These are phyloP conservation scores for Pleuronectes platessa DNA, from an alignment of 2,113 vertebrate species.

Conservation along the genomic window DNA sequence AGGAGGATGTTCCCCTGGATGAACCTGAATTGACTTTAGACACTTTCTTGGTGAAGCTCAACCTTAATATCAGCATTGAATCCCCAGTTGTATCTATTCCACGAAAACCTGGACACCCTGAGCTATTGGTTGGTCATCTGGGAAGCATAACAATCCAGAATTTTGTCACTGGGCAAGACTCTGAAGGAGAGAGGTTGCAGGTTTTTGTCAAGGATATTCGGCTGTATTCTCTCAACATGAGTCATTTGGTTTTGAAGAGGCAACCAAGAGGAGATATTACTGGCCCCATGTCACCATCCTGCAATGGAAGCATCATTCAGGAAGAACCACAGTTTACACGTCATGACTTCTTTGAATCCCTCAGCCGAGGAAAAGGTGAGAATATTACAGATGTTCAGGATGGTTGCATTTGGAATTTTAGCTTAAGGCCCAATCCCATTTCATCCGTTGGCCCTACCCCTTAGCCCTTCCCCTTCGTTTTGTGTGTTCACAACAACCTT, in stretches of 20 bases:
- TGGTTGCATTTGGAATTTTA: neutral
- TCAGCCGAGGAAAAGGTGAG: conserved; percentile 92
- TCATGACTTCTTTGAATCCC: conserved; percentile 94
- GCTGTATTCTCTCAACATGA: conserved; percentile 93
- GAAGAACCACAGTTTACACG: conserved; percentile 93
- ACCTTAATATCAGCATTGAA: conserved; percentile 92
- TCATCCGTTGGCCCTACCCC: no score
- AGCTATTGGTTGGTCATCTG: conserved; percentile 93
- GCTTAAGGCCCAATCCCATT: neutral
- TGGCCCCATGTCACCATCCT: conserved; percentile 58
- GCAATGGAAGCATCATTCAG: conserved; percentile 62
- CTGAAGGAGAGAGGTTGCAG: conserved; percentile 88
- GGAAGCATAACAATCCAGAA: conserved; percentile 96
- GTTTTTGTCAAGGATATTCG: conserved; percentile 96
- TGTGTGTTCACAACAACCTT: no score
- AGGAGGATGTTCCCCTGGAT: conserved; percentile 71
- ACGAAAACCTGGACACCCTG: conserved; percentile 91
- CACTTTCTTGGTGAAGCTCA: conserved; percentile 90
- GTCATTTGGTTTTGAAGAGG: conserved; percentile 80
- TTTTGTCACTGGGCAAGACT: conserved; percentile 88
- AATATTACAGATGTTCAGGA: neutral
- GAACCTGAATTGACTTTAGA: conserved; percentile 73
- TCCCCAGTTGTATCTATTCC: conserved; percentile 95
- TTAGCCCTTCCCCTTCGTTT: no score
- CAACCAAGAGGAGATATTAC: conserved; percentile 34